A percentile compares a stretch with the other conserved stretches of the same genome.
These are phyloP conservation scores for Lycaon pictus DNA, from an alignment of 2,113 vertebrate species.

Conservation along the genomic window DNA sequence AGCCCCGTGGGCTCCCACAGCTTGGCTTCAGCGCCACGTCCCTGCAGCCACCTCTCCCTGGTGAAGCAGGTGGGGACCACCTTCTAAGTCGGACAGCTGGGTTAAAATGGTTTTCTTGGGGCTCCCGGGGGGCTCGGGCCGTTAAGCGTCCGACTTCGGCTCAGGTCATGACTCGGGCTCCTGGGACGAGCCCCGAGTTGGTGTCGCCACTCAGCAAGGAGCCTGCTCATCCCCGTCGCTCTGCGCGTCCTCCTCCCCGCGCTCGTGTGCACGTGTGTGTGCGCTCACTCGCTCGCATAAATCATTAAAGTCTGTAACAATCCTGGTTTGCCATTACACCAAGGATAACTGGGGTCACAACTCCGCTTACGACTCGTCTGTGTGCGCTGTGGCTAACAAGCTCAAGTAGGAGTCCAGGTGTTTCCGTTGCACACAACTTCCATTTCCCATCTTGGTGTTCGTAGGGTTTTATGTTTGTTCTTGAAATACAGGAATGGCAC, in stretches of 20 bases:
- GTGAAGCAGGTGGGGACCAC: background rate
- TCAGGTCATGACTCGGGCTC: background rate
- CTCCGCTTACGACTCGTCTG: background rate
- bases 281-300: background rate
- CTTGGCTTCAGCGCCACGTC: too few species aligned
- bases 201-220: background rate
- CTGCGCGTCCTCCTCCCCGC: background rate
- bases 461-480: conserved; percentile 3
- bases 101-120: conserved; percentile 38
- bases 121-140: background rate
- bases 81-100: background rate
- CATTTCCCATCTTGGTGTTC: conserved; percentile 5
- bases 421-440: background rate
- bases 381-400: background rate
- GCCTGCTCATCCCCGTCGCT: background rate
- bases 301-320: background rate
- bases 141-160: background rate
- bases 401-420: background rate
- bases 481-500: conserved; percentile 40
- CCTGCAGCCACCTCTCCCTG: too few species aligned
- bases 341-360: conserved; percentile 22
- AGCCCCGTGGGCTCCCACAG: too few species aligned
- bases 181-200: background rate
- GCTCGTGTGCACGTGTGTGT: background rate
- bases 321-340: background rate